Conservation (phyloP, 2,113 vertebrate genomes). For the Synchiropus splendidus region DNA sequence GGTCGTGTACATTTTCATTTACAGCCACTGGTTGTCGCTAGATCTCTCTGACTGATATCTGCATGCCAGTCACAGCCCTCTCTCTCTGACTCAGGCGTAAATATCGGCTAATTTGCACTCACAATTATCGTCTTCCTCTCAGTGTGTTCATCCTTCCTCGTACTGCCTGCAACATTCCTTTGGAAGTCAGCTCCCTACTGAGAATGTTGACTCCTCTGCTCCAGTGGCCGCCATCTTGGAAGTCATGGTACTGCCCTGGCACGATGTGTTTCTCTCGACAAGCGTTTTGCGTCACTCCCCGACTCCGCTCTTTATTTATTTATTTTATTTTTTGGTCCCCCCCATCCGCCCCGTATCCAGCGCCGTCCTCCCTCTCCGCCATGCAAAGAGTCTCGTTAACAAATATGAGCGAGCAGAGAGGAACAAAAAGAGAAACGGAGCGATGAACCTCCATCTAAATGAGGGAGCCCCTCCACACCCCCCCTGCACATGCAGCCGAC, state of each 20-base stretch:
- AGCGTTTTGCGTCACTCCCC: slow-evolving; percentile 14
- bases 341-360: slow-evolving; percentile 2
- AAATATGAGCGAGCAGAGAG: slow-evolving; percentile 28
- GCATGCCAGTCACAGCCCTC: too few relatives aligned
- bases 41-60: too few relatives aligned
- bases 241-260: slow-evolving; percentile 43
- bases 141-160: too few relatives aligned
- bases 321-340: slow-evolving; percentile 6
- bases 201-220: neutral
- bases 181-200: too few relatives aligned
- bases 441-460: slow-evolving; percentile 38
- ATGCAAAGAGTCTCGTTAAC: slow-evolving; percentile 44
- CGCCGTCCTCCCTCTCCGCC: slow-evolving; percentile 13
- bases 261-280: slow-evolving; percentile 30
- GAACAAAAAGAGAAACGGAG: slow-evolving; percentile 16
- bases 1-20: too few relatives aligned
- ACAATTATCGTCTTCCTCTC: too few relatives aligned
- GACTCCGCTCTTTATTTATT: slow-evolving; percentile 7
- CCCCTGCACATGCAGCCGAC: slow-evolving; percentile 7
- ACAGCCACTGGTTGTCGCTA: too few relatives aligned
- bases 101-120: too few relatives aligned
- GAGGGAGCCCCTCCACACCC: slow-evolving; percentile 35
- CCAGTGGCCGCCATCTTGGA: slow-evolving; percentile 60
- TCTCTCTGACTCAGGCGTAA: too few relatives aligned
- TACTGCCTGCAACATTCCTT: too few relatives aligned